Base-by-base conservation (phyloP, 2,113 vertebrate species). In the Chauna torquata region DNA sequence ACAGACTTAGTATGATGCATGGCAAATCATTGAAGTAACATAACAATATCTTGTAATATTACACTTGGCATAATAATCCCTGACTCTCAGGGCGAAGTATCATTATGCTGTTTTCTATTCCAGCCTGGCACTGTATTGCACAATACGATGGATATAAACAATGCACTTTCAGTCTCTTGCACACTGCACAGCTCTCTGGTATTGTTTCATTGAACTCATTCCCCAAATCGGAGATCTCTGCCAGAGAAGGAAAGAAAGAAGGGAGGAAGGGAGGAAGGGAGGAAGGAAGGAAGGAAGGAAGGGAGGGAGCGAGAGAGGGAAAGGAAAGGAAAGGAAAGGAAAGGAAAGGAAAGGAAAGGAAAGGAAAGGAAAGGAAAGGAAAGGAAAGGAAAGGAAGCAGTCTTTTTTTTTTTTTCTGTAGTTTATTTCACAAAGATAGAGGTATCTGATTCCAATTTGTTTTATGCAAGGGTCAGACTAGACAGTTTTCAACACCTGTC, bases 1-100 rank as follows among this genome's bases (percentile, higher is more conserved):
- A 32, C 8, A 79, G 34, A 34, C 42, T 83, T 34, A 30, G 20
- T 28, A n/a, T 1, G 1, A 36, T 74, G 55, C 16, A 6, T 52
- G 40, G 20, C 0, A 0, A 70, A 36, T 27, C 32, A 25, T 6
- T 3, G 4, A 9, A 85, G n/a, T 18, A 59, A 6, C 52, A 24
- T 32, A 66, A 16, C 32, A 79, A 3, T 19, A 40, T 20, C 38
- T 30, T 68, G 42, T 20, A 40, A 42, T 32, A 17, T 32, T 54
- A 34, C 12, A 28, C 4, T 28, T 32, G 50, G 18, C 82, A 66
- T 32, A 32, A 32, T 25, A 49, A 62, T 17, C 52, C 1, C 0
- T 49, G 69, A 19, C 16, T 49, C 13, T 69, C 30, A 42, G 58
- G 68, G 14, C 40, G 82, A 19, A 23, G 44, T 13, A 16, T 8